A percentile compares a stretch with the other conserved stretches of the same genome.
These are phyloP conservation scores for Clinocottus analis DNA, from an alignment of 2,113 vertebrate species.

Conservation along the genomic window DNA sequence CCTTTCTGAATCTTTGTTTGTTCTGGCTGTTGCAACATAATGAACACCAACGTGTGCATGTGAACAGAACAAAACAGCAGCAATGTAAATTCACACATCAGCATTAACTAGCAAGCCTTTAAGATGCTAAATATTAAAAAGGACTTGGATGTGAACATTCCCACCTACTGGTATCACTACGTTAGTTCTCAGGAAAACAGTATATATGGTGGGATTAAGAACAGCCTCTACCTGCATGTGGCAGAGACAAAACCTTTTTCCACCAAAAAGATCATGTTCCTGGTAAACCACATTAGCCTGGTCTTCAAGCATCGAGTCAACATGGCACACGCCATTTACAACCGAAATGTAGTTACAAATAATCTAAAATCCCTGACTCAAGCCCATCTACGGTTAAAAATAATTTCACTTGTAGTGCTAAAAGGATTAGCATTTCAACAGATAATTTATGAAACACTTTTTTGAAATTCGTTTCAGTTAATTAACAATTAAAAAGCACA, in stretches of 20 bases:
- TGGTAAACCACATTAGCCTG: conserved; percentile 15
- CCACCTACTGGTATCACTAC: neutral
- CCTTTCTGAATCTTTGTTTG: conserved; percentile 14
- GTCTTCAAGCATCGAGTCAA: neutral
- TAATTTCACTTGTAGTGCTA: neutral
- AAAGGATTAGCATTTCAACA: neutral
- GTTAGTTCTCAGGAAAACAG: neutral
- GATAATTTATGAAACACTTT: neutral
- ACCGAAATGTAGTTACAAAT: conserved; percentile 4
- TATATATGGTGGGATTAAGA: neutral
- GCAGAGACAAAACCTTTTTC: neutral
- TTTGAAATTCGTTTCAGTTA: neutral
- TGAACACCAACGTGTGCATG: neutral
- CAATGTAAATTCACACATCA: no score
- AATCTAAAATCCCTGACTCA: neutral
- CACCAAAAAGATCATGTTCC: neutral
- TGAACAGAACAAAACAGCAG: neutral
- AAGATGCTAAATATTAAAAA: neutral
- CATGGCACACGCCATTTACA: conserved; percentile 5
- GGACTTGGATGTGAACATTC: neutral
- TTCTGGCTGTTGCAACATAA: conserved; percentile 1
- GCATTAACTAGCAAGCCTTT: neutral
- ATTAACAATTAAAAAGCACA: neutral
- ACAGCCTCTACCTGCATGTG: neutral
- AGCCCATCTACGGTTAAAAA: neutral